Evolutionary conservation across 2,797 vertebrate species (phyloP).

Genomic region (Eospalax fontanierii): DNA sequence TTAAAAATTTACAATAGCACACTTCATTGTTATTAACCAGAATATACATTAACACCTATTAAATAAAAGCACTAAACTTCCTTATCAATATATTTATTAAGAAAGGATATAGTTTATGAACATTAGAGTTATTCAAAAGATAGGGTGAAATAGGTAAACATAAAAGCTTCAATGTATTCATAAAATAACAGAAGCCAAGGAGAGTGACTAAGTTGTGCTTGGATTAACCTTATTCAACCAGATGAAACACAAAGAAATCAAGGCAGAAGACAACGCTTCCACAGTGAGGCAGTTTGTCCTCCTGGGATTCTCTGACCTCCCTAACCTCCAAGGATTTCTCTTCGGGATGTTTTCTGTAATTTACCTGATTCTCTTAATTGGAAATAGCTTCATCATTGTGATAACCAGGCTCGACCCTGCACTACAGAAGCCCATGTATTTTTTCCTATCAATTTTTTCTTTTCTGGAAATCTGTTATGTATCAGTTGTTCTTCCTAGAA

Average conservation of each 20-base stretch:
- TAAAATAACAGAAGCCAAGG: background rate
- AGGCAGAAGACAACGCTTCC: background rate
- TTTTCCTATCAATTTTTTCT: slow-evolving; percentile 40
- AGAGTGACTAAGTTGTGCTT: background rate
- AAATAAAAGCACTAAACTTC: no score
- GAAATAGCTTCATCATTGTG: background rate
- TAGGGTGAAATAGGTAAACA: no score
- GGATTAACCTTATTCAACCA: background rate
- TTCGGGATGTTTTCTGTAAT: background rate
- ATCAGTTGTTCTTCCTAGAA: slow-evolving; percentile 75
- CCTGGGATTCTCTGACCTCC: slow-evolving; percentile 32
- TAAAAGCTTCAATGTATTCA: background rate
- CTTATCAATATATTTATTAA: no score
- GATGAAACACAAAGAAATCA: background rate
- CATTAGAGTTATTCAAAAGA: no score
- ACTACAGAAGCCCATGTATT: slow-evolving; percentile 51
- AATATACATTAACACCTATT: no score
- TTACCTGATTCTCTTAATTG: background rate
- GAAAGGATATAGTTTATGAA: no score
- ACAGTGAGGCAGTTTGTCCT: background rate
- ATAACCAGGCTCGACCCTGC: background rate
- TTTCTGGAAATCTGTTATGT: slow-evolving; percentile 50
- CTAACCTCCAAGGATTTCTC: background rate
- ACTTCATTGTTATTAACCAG: no score
- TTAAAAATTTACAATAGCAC: no score